phyloP scores from a whole-genome alignment of 30 jellyfish, hydroid and myxozoan species.

The Chrysaora quinquecirrha region DNA sequence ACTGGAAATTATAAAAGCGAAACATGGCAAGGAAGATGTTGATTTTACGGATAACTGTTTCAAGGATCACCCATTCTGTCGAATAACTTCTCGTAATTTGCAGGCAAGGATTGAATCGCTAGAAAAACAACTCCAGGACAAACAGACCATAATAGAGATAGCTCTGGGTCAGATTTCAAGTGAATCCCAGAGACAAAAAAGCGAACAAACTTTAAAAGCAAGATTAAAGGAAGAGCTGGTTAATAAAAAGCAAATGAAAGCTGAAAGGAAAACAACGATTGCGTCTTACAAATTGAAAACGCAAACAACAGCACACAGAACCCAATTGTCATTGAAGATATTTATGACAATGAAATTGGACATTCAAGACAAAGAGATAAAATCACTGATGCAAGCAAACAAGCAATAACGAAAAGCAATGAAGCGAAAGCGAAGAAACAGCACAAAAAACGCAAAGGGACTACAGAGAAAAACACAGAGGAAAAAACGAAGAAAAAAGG shows the following conservation, averaged over 20 bases:
- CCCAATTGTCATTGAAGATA: no score
- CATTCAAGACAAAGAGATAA: slow-evolving; percentile 21
- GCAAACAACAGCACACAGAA: slow-evolving; percentile 25
- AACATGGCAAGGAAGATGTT: background rate
- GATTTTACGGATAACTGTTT: background rate
- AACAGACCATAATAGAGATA: no score
- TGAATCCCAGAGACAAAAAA: no score
- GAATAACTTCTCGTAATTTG: background rate
- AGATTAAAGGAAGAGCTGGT: no score
- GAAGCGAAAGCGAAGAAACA: background rate
- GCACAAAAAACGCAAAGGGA: background rate
- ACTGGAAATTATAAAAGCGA: no score
- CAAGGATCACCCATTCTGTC: slow-evolving; percentile 40
- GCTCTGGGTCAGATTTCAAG: no score
- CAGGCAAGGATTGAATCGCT: no score
- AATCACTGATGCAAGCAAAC: background rate
- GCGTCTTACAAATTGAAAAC: slow-evolving; percentile 9
- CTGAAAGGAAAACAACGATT: slow-evolving; percentile 19
- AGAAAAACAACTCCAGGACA: slow-evolving; percentile 31
- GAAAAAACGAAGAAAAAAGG: slow-evolving; percentile 4
- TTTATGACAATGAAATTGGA: no score
- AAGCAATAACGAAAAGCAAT: background rate
- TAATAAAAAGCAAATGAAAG: background rate
- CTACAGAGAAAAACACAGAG: background rate
- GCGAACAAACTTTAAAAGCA: no score